phyloP scores from a whole-genome alignment of 2,113 vertebrate species.

The Takifugu flavidus region DNA sequence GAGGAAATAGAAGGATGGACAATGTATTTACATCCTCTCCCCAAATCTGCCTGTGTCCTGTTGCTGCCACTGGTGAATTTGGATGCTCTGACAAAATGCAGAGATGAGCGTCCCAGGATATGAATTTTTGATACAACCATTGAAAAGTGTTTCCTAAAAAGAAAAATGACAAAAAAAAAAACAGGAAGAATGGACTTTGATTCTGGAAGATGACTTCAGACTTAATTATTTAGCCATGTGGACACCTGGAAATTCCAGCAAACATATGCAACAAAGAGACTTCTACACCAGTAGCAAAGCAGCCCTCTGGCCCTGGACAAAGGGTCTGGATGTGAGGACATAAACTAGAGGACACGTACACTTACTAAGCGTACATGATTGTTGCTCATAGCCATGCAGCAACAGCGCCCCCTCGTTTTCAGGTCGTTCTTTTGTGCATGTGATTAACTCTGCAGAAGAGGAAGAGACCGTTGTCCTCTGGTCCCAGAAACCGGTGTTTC shows the following conservation, averaged over 20 bases:
- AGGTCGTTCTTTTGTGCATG: conserved; percentile 47
- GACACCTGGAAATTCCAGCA: conserved; percentile 39
- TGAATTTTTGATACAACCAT: conserved; percentile 16
- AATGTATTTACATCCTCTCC: conserved; percentile 22
- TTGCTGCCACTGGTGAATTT: conserved; percentile 34
- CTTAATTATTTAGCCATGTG: conserved; percentile 70
- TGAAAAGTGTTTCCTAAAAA: conserved; percentile 24
- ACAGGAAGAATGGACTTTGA: conserved; percentile 37
- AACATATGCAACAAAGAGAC: conserved; percentile 52
- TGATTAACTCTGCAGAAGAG: conserved; percentile 19
- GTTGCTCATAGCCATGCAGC: conserved; percentile 54
- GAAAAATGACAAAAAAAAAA: conserved; percentile 19
- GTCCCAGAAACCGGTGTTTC: conserved; percentile 31
- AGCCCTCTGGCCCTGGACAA: conserved; percentile 44
- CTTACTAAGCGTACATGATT: conserved; percentile 28
- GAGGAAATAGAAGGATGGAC: conserved; percentile 32
- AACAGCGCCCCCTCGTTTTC: conserved; percentile 57
- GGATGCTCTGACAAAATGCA: conserved; percentile 12
- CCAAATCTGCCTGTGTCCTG: conserved; percentile 24
- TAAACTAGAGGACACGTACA: conserved; percentile 53
- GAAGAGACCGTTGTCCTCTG: conserved; percentile 45
- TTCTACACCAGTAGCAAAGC: conserved; percentile 58
- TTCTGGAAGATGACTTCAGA: conserved; percentile 41
- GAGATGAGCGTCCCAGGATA: conserved; percentile 32
- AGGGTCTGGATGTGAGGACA: conserved; percentile 35